phyloP scores from a whole-genome alignment of 2,797 vertebrate species.

The Ctenopoma multispine region DNA sequence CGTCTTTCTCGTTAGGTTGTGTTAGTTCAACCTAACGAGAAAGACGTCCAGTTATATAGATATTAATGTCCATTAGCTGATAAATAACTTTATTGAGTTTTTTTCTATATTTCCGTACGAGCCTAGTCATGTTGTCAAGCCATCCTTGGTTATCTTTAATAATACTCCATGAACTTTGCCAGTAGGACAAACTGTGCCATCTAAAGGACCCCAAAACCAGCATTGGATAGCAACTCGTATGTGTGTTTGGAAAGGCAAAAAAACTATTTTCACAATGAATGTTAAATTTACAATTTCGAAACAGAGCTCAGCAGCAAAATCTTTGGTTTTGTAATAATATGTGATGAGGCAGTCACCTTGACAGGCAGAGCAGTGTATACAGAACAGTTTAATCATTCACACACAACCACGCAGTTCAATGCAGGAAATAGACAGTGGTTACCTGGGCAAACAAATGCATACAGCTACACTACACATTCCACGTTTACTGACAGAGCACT shows the following conservation, averaged over 20 bases:
- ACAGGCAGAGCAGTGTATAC: constrained; percentile 40
- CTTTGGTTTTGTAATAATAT: constrained; percentile 37
- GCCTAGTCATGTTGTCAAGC: too few species aligned
- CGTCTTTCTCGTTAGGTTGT: too few species aligned
- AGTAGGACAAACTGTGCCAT: neutral
- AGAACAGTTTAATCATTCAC: constrained; percentile 68
- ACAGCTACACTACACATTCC: neutral
- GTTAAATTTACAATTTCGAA: constrained; percentile 4
- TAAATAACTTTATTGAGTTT: too few species aligned
- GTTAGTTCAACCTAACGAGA: too few species aligned
- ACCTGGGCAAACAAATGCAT: constrained; percentile 34
- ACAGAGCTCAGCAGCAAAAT: constrained; percentile 4
- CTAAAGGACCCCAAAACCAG: constrained; percentile 2
- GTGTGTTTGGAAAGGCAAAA: constrained; percentile 1
- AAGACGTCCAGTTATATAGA: too few species aligned
- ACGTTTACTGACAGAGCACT: constrained; percentile 13
- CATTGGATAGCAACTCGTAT: accelerated
- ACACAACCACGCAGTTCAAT: constrained; percentile 13
- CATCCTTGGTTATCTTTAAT: too few species aligned
- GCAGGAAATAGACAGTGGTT: constrained; percentile 26
- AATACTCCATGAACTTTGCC: neutral
- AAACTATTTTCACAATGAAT: constrained; percentile 8
- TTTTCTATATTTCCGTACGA: too few species aligned
- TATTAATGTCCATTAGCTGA: too few species aligned
- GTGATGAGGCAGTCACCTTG: constrained; percentile 56